Evolutionary conservation across 2,113 vertebrate genomes (phyloP).

Genomic region (Atractosteus spatula): DNA sequence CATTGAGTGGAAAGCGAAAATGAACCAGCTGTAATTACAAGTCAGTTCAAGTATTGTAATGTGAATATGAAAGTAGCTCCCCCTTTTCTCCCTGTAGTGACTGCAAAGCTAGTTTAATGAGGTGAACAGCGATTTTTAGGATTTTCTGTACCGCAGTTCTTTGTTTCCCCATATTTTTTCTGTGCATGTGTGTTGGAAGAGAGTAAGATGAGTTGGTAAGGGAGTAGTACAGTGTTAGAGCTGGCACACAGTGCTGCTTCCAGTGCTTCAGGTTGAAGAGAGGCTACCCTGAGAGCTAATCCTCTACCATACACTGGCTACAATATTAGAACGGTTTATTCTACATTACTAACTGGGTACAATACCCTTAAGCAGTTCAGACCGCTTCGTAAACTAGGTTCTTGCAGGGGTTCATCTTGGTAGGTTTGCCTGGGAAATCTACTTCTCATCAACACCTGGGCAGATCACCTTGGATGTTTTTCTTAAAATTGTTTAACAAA

Average conservation of each 20-base stretch:
- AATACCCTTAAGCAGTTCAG: no score
- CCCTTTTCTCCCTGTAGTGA: constrained; percentile 48
- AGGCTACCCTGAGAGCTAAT: constrained; percentile 14
- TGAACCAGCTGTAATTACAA: constrained; percentile 32
- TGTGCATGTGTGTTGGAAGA: constrained; percentile 60
- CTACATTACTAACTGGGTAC: constrained; percentile 6
- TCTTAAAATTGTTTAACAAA: no score
- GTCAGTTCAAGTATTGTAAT: constrained; percentile 64
- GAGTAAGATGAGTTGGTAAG: constrained; percentile 87
- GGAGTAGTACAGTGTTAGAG: constrained; percentile 59
- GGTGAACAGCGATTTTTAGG: constrained; percentile 79
- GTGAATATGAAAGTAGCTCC: constrained; percentile 61
- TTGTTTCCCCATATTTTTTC: constrained; percentile 61
- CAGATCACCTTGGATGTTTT: no score
- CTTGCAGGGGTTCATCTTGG: no score
- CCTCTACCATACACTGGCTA: neutral
- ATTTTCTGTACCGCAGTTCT: constrained; percentile 46
- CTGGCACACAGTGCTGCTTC: constrained; percentile 81
- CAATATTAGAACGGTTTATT: constrained; percentile 3
- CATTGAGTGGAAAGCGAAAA: neutral
- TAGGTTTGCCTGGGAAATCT: no score
- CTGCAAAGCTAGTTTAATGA: constrained; percentile 85
- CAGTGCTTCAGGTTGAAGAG: constrained; percentile 61
- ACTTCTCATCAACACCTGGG: no score
- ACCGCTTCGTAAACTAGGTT: no score